A percentile compares a stretch with the other conserved stretches of the same genome.
Evolutionary conservation across 2,797 vertebrate genomes (phyloP).

Genomic region (Sciurus carolinensis): DNA sequence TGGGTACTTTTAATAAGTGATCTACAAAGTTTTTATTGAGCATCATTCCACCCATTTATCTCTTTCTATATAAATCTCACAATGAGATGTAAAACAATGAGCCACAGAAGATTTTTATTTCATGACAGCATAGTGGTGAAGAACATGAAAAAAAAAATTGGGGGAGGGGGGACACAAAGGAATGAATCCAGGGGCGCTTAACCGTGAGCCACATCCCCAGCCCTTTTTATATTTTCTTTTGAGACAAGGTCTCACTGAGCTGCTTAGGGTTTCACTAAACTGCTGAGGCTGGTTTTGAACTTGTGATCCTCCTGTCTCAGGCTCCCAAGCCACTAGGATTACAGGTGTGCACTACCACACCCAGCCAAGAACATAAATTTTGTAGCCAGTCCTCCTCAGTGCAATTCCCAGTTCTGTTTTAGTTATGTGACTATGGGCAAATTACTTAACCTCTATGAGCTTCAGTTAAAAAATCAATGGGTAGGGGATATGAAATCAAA

Average conservation of each 20-base stretch:
- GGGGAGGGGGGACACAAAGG: too few relatives aligned
- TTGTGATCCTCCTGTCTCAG: too few relatives aligned
- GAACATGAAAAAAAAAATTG: background rate
- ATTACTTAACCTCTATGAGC: conserved; percentile 25
- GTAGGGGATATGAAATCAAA: background rate
- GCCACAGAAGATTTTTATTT: background rate
- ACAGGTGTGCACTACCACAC: too few relatives aligned
- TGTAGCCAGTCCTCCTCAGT: background rate
- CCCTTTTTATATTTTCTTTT: too few relatives aligned
- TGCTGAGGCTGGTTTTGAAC: too few relatives aligned
- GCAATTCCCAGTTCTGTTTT: background rate
- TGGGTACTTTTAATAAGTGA: background rate
- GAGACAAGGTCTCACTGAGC: too few relatives aligned
- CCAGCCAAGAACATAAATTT: background rate
- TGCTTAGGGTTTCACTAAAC: too few relatives aligned
- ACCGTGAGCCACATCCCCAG: too few relatives aligned
- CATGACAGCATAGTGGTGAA: background rate
- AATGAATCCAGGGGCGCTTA: too few relatives aligned
- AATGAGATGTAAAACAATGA: background rate
- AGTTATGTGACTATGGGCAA: background rate
- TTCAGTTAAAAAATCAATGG: background rate
- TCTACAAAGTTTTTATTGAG: conserved; percentile 14
- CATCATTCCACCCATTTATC: background rate
- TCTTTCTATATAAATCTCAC: background rate
- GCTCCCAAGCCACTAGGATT: too few relatives aligned